phyloP scores from a whole-genome alignment of 2,113 vertebrate species.

The Emydocephalus ijimae region DNA sequence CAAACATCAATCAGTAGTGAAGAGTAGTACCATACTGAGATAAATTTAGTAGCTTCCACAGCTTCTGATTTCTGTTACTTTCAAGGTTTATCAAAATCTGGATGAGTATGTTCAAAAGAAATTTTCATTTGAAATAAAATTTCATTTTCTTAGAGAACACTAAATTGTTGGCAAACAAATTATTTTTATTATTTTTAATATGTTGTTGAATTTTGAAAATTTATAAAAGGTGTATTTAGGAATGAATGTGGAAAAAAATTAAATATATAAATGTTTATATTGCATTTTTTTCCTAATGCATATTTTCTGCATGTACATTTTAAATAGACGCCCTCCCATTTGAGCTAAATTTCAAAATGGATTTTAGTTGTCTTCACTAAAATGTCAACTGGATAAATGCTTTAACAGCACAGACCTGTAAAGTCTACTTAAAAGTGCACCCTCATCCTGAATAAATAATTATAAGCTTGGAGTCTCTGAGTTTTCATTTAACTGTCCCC shows the following conservation, averaged over 20 bases:
- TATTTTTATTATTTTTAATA: not conserved
- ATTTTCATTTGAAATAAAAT: not conserved
- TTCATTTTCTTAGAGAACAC: not conserved
- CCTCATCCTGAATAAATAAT: not conserved
- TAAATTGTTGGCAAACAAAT: not conserved
- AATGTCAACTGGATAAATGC: not conserved
- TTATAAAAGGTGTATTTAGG: not conserved
- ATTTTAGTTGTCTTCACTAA: not conserved
- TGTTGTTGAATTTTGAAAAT: not conserved
- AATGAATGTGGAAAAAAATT: not conserved
- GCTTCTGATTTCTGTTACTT: not conserved
- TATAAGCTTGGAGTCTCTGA: not conserved
- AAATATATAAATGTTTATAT: not conserved
- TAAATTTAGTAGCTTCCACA: not conserved
- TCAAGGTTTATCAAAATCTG: not conserved
- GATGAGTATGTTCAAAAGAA: not conserved
- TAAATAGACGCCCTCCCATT: not conserved
- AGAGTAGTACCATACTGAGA: not conserved
- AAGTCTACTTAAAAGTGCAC: not conserved
- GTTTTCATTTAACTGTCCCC: not conserved
- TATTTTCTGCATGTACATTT: not conserved
- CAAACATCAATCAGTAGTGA: not conserved
- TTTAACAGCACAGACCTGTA: not conserved
- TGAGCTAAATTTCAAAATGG: not conserved
- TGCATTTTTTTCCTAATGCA: not conserved